Percentiles rank a stretch among this genome's conserved stretches.
These are phyloP conservation scores for Cephalotes varians DNA, from an alignment of 2,888 invertebrate species.

Conservation along the genomic window DNA sequence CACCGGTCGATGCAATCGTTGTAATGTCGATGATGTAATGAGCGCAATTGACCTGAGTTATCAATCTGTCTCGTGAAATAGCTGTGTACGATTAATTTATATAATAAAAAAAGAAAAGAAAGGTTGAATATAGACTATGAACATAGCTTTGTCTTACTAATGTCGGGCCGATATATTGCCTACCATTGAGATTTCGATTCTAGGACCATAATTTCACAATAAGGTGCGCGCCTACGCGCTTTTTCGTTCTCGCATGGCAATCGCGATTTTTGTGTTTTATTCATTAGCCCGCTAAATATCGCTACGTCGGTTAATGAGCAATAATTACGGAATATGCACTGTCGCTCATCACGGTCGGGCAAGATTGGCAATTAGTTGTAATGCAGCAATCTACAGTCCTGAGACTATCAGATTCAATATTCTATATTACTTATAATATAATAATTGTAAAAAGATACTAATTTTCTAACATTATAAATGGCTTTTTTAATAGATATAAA, in stretches of 20 bases:
- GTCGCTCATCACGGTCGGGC: neutral
- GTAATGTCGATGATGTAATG: slow-evolving; percentile 51
- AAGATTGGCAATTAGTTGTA: slow-evolving; percentile 25
- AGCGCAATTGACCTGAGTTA: slow-evolving; percentile 35
- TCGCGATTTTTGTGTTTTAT: slow-evolving; percentile 24
- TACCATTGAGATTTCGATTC: slow-evolving; percentile 61
- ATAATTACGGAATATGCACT: slow-evolving; percentile 7
- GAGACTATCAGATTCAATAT: neutral
- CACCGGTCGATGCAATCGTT: slow-evolving; percentile 7
- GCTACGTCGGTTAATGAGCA: slow-evolving; percentile 22
- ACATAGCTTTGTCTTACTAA: slow-evolving; percentile 59
- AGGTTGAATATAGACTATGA: slow-evolving; percentile 17
- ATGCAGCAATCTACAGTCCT: neutral
- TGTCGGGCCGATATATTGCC: slow-evolving; percentile 29
- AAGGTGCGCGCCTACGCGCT: slow-evolving; percentile 45
- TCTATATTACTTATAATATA: neutral
- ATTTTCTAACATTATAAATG: neutral
- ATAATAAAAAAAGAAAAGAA: slow-evolving; percentile 30
- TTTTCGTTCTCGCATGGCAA: neutral
- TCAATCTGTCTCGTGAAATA: neutral
- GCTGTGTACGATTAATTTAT: neutral
- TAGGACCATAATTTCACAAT: slow-evolving; percentile 51
- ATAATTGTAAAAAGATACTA: neutral
- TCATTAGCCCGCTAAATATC: slow-evolving; percentile 4
- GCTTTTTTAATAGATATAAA: neutral